These are phyloP conservation scores for Celastrina argiolus DNA, from an alignment of 2,888 invertebrate species.

Conservation along the genomic window DNA sequence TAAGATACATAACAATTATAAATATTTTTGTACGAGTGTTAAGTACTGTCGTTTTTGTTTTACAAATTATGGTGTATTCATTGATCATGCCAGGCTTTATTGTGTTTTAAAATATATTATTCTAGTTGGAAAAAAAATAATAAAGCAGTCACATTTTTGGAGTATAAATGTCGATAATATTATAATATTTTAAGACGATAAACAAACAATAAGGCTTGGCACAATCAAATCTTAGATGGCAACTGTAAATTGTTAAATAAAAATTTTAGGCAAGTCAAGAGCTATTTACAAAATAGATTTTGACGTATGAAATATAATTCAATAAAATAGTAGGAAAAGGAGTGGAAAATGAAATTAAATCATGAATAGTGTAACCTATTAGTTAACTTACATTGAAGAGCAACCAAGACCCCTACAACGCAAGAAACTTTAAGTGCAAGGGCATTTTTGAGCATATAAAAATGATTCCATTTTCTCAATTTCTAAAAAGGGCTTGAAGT, in stretches of 20 bases:
- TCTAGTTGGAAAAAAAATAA: background rate
- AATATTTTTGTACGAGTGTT: background rate
- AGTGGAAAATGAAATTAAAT: background rate
- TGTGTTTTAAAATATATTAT: background rate
- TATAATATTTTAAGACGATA: no score
- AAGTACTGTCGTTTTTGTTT: constrained; percentile 5
- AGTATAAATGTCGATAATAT: background rate
- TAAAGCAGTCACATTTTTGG: no score
- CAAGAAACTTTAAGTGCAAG: no score
- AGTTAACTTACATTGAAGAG: no score
- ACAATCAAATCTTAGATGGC: background rate
- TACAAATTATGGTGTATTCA: background rate
- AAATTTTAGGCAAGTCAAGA: constrained; percentile 8
- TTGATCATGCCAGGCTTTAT: background rate
- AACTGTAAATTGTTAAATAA: background rate
- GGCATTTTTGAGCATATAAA: no score
- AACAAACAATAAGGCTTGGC: constrained; percentile 1
- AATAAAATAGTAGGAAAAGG: background rate
- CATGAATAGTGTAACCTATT: no score
- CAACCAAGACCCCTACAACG: no score
- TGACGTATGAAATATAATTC: background rate
- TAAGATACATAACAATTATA: constrained; percentile 8
- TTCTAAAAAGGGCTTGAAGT: no score
- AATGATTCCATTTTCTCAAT: no score
- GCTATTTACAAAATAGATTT: constrained; percentile 5